Conservation (phyloP, 2,888 invertebrate species). For the Rhabditoides inermis region DNA sequence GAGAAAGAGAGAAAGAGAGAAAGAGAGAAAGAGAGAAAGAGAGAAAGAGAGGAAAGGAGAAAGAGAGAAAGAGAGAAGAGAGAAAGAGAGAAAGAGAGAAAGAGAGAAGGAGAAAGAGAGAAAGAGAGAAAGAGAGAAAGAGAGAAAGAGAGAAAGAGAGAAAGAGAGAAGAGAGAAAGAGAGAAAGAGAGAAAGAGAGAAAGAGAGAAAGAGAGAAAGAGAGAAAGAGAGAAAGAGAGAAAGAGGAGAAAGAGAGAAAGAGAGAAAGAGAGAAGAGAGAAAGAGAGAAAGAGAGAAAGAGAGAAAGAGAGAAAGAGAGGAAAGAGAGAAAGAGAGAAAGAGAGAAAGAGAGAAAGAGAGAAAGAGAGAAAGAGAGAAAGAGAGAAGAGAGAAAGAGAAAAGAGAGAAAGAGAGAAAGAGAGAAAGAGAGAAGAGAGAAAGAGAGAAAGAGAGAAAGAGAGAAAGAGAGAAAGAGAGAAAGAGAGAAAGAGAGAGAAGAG, state of each 20-base stretch:
- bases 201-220: neutral
- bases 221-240: neutral
- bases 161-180: neutral
- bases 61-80: neutral
- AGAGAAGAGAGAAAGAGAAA: neutral
- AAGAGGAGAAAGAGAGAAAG: neutral
- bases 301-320: neutral
- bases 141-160: neutral
- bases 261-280: slow-evolving; percentile 3
- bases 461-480: neutral
- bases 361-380: neutral
- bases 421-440: neutral
- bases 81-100: neutral
- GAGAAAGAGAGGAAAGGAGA: neutral
- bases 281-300: neutral
- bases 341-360: neutral
- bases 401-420: neutral
- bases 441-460: neutral
- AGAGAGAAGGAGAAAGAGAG: neutral
- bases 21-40: slow-evolving; percentile 1
- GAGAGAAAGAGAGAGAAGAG: neutral
- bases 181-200: neutral
- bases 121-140: neutral
- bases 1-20: neutral
- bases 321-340: neutral